These are phyloP conservation scores for Trididemnum nubilum DNA, from an alignment of 23 tunicate genomes.

Conservation along the genomic window DNA sequence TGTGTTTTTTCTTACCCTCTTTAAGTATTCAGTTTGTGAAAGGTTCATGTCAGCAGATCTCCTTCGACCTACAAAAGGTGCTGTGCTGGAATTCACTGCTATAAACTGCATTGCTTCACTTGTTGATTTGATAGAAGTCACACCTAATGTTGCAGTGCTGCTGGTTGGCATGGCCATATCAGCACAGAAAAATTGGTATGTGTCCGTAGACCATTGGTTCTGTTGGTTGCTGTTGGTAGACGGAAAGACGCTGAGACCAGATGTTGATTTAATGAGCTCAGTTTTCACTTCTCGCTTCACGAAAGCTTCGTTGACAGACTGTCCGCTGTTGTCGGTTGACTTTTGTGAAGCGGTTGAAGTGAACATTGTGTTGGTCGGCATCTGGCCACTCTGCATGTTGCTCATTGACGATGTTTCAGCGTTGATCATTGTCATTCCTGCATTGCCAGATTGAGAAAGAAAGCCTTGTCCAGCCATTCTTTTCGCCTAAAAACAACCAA, in stretches of 20 bases:
- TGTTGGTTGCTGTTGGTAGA: conserved; percentile 4
- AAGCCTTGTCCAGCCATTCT: neutral
- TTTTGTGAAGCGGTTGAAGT: neutral
- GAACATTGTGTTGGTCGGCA: neutral
- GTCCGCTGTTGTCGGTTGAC: neutral
- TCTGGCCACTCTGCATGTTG: neutral
- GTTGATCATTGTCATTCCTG: neutral
- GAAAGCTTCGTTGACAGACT: neutral
- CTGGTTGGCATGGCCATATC: neutral
- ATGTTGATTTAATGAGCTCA: neutral
- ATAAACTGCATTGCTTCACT: neutral
- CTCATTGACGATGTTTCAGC: neutral
- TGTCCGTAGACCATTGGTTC: neutral
- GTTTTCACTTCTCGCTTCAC: conserved; percentile 2
- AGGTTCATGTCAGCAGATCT: neutral
- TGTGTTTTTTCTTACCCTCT: no score
- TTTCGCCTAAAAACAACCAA: no score
- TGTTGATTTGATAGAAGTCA: neutral
- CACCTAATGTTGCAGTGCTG: neutral
- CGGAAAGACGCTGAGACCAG: neutral
- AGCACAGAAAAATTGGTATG: neutral
- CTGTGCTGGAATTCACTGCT: neutral
- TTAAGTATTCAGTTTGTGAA: no score
- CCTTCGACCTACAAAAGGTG: neutral
- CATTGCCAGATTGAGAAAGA: neutral